A percentile compares a stretch with the other conserved stretches of the same genome.
phyloP scores from a whole-genome alignment of 2,797 vertebrate genomes.

The Ibycter americanus region DNA sequence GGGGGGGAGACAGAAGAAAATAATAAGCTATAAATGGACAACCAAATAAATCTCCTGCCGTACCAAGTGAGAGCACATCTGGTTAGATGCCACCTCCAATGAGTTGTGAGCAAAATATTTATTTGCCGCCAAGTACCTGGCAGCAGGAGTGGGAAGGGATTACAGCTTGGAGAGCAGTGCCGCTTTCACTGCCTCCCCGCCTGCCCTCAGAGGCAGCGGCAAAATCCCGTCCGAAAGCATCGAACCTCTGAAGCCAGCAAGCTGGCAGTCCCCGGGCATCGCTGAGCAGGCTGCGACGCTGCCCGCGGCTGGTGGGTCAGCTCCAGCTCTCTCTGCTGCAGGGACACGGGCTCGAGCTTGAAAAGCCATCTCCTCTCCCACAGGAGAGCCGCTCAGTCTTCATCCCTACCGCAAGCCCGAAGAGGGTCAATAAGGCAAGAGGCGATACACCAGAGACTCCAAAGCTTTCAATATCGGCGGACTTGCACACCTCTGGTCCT shows the following conservation, averaged over 20 bases:
- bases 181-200: not conserved
- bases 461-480: not conserved
- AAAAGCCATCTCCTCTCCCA: not conserved
- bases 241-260: not conserved
- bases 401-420: not conserved
- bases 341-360: no score
- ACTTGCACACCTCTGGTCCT: not conserved
- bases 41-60: slow-evolving; percentile 35
- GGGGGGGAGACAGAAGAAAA: slow-evolving; percentile 10
- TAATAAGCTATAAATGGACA: slow-evolving; percentile 35
- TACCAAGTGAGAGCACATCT: slow-evolving; percentile 55
- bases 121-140: slow-evolving; percentile 4
- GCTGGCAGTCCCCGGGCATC: not conserved
- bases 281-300: not conserved
- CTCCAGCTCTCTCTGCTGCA: not conserved
- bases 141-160: not conserved
- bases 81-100: slow-evolving; percentile 56
- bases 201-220: not conserved
- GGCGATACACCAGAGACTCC: not conserved
- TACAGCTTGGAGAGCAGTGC: not conserved
- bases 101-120: slow-evolving; percentile 67
- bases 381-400: not conserved
- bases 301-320: not conserved
- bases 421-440: not conserved
- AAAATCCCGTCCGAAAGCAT: not conserved